phyloP scores from a whole-genome alignment of 1,140 invertebrate species.

The Argopecten irradians region DNA sequence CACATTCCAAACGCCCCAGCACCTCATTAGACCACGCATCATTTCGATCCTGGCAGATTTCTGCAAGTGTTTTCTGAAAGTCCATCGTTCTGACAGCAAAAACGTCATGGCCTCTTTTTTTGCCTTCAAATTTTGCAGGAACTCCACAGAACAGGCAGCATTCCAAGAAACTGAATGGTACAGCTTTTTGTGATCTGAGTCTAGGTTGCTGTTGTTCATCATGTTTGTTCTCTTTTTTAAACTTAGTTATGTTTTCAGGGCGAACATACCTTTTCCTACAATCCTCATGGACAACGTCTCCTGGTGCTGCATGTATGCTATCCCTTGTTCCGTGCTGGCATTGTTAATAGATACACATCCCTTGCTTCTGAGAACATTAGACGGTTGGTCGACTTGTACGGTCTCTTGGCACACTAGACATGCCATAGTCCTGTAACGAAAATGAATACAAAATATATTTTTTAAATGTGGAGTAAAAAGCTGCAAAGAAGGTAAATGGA shows the following conservation, averaged over 20 bases:
- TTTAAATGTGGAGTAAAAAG: too few relatives aligned
- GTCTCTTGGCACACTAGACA: too few relatives aligned
- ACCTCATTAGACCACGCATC: conserved; percentile 48
- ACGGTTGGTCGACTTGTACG: too few relatives aligned
- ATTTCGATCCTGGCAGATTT: conserved; percentile 32
- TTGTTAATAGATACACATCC: conserved; percentile 24
- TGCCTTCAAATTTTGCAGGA: conserved; percentile 26
- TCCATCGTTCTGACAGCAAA: conserved; percentile 46
- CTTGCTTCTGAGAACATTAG: not conserved
- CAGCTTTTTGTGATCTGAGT: not conserved
- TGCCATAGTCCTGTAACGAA: too few relatives aligned
- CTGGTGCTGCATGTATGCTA: not conserved
- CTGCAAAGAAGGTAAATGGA: too few relatives aligned
- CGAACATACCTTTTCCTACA: conserved; percentile 1
- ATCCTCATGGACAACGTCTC: conserved; percentile 1
- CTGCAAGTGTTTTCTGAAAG: conserved; percentile 38
- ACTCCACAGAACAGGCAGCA: conserved; percentile 45
- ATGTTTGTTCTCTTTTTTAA: not conserved
- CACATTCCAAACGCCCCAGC: conserved; percentile 25
- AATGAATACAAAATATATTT: too few relatives aligned
- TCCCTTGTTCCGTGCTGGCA: not conserved
- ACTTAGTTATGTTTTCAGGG: not conserved
- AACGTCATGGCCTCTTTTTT: conserved; percentile 20
- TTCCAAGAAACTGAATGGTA: conserved; percentile 39
- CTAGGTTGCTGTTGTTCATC: not conserved